A percentile compares a stretch with the other conserved stretches of the same genome.
Conservation (phyloP, 92 coral and sea anemone genomes). For the Umimayanthus chanpuru region DNA sequence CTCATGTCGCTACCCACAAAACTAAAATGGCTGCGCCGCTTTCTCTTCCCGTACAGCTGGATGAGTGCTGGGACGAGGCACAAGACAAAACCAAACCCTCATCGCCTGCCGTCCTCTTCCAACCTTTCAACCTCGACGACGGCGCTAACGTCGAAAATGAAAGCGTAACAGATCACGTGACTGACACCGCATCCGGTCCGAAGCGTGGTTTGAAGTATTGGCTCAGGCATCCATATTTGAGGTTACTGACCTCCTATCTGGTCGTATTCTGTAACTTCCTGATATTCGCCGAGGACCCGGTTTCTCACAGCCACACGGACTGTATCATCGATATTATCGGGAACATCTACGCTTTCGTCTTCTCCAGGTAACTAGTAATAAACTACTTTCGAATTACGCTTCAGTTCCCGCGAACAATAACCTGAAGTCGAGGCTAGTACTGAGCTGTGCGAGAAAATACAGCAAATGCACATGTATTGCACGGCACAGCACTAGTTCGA, state of each 20-base stretch:
- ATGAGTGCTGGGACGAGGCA: not conserved
- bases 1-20: not conserved
- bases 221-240: slow-evolving; percentile 84
- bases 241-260: slow-evolving; percentile 75
- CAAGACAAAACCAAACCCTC: not conserved
- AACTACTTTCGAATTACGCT: too few relatives aligned
- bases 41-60: not conserved
- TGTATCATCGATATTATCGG: slow-evolving; percentile 86
- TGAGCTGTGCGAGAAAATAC: too few relatives aligned
- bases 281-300: slow-evolving; percentile 92
- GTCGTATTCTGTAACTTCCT: slow-evolving; percentile 87
- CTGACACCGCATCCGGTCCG: not conserved
- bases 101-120: slow-evolving; percentile 4
- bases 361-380: slow-evolving; percentile 70
- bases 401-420: too few relatives aligned
- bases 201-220: slow-evolving; percentile 66
- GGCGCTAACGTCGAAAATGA: slow-evolving; percentile 12
- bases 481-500: too few relatives aligned
- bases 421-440: too few relatives aligned
- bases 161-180: not conserved
- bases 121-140: slow-evolving; percentile 60
- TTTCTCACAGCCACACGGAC: slow-evolving; percentile 86
- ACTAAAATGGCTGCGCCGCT: not conserved
- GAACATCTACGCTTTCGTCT: slow-evolving; percentile 75
- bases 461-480: too few relatives aligned